phyloP scores from a whole-genome alignment of 2,888 invertebrate genomes.

The Drosophila subsilvestris region DNA sequence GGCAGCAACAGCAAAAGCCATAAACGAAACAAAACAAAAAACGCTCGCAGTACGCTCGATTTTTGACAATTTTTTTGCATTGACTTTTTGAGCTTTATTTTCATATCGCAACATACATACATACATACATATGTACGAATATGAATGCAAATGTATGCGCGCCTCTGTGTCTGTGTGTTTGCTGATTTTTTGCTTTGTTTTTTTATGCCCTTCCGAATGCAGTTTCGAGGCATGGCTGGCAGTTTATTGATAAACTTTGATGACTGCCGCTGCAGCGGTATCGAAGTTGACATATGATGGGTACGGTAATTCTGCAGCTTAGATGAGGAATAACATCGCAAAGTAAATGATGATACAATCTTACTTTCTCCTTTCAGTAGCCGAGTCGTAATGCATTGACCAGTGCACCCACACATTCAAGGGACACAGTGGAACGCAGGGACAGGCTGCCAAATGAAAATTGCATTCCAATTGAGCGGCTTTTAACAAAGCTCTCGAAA shows the following conservation, averaged over 20 bases:
- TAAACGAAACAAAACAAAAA: conserved; percentile 28
- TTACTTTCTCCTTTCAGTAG: neutral
- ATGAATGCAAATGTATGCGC: conserved; percentile 18
- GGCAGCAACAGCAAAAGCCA: conserved; percentile 17
- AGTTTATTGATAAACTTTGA: conserved; percentile 74
- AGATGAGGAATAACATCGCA: conserved; percentile 2
- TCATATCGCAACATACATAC: conserved; percentile 1
- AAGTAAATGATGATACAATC: neutral
- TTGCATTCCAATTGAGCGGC: conserved; percentile 64
- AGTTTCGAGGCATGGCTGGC: conserved; percentile 62
- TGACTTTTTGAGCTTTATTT: conserved; percentile 72
- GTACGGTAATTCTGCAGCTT: conserved; percentile 15
- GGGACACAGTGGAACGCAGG: conserved; percentile 16
- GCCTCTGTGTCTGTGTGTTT: conserved; percentile 9
- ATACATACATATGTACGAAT: neutral
- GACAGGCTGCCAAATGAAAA: conserved; percentile 45
- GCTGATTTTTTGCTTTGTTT: conserved; percentile 41
- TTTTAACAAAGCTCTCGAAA: conserved; percentile 52
- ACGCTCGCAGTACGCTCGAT: conserved; percentile 63
- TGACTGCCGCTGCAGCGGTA: conserved; percentile 10
- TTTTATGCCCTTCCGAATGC: conserved; percentile 43
- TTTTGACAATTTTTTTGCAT: conserved; percentile 69
- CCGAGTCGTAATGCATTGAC: conserved; percentile 27
- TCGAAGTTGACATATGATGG: neutral
- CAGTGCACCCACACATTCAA: conserved; percentile 17